Evolutionary conservation across 2,113 vertebrate genomes (phyloP).

Genomic region (Petaurus breviceps): DNA sequence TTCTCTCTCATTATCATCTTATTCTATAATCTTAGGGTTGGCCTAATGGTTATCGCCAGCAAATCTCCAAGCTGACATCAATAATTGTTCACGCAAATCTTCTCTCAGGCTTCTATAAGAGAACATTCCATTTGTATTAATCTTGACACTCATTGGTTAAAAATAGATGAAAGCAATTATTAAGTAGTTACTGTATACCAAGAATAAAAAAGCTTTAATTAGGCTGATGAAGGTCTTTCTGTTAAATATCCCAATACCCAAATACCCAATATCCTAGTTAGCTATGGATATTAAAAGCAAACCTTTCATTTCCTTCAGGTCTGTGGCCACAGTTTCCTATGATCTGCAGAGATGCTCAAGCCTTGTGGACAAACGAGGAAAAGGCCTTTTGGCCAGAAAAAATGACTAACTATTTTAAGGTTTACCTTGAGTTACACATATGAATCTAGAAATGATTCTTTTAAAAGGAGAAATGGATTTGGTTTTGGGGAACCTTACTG

Average conservation of each 20-base stretch:
- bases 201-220: background rate
- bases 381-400: fast-evolving
- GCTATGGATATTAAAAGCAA: background rate
- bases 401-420: fast-evolving
- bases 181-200: background rate
- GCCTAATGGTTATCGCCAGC: background rate
- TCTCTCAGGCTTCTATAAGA: background rate
- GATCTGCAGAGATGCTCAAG: fast-evolving
- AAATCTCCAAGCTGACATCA: background rate
- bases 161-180: background rate
- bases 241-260: background rate
- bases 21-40: background rate
- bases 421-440: fast-evolving
- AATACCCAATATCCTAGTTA: background rate
- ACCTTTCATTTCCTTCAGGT: background rate
- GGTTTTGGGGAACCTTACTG: background rate
- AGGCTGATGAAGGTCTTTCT: background rate
- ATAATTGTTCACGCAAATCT: background rate
- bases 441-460: fast-evolving
- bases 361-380: background rate
- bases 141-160: background rate
- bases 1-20: too few species aligned
- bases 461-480: fast-evolving
- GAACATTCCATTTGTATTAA: background rate
- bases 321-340: background rate